These are phyloP conservation scores for Noturus placidus DNA, from an alignment of 2,113 vertebrate genomes.

Conservation along the genomic window DNA sequence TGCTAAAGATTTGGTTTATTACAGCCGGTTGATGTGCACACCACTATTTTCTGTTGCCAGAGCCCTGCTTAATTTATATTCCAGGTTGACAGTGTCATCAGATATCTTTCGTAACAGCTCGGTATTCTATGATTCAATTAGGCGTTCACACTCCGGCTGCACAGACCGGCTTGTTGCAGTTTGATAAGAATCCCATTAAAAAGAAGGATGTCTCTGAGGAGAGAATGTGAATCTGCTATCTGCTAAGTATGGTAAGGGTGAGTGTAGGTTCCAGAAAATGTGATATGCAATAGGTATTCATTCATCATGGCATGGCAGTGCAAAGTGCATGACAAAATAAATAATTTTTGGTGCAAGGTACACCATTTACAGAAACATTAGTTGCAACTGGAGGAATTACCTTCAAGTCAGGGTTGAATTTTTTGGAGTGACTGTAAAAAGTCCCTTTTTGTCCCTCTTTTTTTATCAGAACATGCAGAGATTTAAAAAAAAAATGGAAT, in stretches of 20 bases:
- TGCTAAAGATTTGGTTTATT: conserved; percentile 60
- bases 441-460: neutral
- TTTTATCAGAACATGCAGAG: conserved; percentile 2
- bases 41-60: conserved; percentile 50
- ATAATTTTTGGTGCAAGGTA: conserved; percentile 35
- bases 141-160: conserved; percentile 52
- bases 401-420: neutral
- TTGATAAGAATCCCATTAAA: conserved; percentile 65
- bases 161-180: conserved; percentile 53
- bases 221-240: conserved; percentile 53
- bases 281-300: conserved; percentile 46
- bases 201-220: conserved; percentile 61
- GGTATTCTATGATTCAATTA: conserved; percentile 64
- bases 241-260: conserved; percentile 54
- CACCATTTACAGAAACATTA: conserved; percentile 26
- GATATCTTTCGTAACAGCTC: conserved; percentile 61
- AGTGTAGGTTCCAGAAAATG: conserved; percentile 51
- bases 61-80: conserved; percentile 58
- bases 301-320: conserved; percentile 49
- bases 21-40: conserved; percentile 44
- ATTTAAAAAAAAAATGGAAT: neutral
- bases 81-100: conserved; percentile 59
- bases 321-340: conserved; percentile 42
- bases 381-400: conserved; percentile 16
- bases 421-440: neutral